Percentiles rank a stretch among this genome's conserved stretches.
These are phyloP conservation scores for Anser brachyrhynchus DNA, from an alignment of 2,113 vertebrate genomes.

Conservation along the genomic window DNA sequence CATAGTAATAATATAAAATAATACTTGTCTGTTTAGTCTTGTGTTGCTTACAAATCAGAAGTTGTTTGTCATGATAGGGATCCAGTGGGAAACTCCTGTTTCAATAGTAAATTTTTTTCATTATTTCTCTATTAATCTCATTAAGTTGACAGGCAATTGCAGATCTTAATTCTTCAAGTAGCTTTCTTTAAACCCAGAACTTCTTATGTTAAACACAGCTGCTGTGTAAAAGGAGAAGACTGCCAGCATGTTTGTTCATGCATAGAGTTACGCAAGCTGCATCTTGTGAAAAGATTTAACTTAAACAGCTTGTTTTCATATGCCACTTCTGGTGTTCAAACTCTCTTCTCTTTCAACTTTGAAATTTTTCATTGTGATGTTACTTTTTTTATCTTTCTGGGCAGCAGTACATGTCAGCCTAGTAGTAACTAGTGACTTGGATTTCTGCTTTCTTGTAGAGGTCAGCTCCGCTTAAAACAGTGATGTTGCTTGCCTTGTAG, in stretches of 20 bases:
- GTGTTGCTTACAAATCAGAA: constrained; percentile 73
- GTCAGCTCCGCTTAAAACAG: constrained; percentile 57
- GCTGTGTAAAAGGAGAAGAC: constrained; percentile 63
- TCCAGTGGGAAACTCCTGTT: constrained; percentile 66
- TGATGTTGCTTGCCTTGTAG: constrained; percentile 63
- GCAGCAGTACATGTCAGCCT: constrained; percentile 64
- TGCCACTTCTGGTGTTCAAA: constrained; percentile 67
- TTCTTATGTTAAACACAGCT: constrained; percentile 71
- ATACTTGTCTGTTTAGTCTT: constrained; percentile 78
- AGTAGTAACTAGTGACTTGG: constrained; percentile 52
- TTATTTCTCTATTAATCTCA: constrained; percentile 49
- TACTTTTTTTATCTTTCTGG: constrained; percentile 57
- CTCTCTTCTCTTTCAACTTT: constrained; percentile 46
- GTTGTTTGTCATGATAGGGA: constrained; percentile 70
- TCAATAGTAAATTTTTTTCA: constrained; percentile 48
- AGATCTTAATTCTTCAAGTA: constrained; percentile 64
- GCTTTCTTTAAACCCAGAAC: constrained; percentile 62
- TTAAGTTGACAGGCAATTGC: constrained; percentile 55
- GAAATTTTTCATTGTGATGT: constrained; percentile 61
- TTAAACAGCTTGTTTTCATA: constrained; percentile 72
- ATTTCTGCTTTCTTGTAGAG: constrained; percentile 65
- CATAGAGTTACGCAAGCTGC: constrained; percentile 64
- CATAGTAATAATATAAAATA: constrained; percentile 79
- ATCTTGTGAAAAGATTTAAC: constrained; percentile 68
- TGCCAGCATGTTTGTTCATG: constrained; percentile 68